A percentile compares a stretch with the other conserved stretches of the same genome.
phyloP scores from a whole-genome alignment of 1,140 invertebrate species.

The Parasteatoda tepidariorum region DNA sequence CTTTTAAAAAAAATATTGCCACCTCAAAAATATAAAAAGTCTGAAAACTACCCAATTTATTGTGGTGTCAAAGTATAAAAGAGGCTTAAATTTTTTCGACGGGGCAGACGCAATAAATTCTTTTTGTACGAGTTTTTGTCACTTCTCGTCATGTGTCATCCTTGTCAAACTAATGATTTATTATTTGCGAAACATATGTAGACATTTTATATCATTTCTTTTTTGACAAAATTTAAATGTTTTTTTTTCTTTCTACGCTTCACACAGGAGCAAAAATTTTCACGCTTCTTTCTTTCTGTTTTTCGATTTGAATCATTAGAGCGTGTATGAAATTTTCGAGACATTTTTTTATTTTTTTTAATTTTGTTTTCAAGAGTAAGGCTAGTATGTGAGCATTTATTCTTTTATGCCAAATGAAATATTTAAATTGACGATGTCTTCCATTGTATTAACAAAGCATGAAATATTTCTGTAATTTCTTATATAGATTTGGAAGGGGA shows the following conservation, averaged over 20 bases:
- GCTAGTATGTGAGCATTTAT: too few species aligned
- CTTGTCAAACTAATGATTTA: neutral
- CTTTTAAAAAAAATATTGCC: too few species aligned
- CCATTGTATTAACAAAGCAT: too few species aligned
- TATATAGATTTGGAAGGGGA: too few species aligned
- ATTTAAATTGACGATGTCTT: too few species aligned
- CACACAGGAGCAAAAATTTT: neutral
- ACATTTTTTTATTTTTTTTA: neutral
- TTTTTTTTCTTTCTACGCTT: neutral
- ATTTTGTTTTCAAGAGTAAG: too few species aligned
- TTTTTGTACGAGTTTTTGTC: neutral
- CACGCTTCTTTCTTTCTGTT: neutral
- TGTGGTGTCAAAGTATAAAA: neutral
- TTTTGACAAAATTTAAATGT: neutral
- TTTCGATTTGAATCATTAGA: neutral
- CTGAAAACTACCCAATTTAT: neutral
- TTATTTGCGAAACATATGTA: constrained; percentile 13
- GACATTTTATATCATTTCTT: neutral
- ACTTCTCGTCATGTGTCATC: neutral
- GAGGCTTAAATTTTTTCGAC: neutral
- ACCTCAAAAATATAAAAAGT: neutral
- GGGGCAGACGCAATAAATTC: neutral
- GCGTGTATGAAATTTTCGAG: neutral
- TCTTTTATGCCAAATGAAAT: too few species aligned
- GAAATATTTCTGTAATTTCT: too few species aligned